phyloP scores from a whole-genome alignment of 2,113 vertebrate genomes.

The Clarias batrachus region DNA sequence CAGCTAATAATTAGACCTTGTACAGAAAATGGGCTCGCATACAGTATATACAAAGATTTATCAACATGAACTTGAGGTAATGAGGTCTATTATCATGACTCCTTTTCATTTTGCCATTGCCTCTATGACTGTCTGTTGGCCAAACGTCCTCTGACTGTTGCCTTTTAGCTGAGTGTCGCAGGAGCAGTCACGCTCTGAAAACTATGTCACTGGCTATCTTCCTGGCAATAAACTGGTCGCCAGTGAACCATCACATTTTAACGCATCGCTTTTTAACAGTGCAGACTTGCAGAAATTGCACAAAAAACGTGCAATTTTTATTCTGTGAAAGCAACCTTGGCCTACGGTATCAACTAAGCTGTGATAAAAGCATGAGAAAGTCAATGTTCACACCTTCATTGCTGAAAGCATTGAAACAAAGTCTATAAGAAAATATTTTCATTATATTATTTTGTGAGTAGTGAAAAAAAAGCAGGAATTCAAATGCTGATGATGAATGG shows the following conservation, averaged over 20 bases:
- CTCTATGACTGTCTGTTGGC: not conserved
- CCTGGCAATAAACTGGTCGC: not conserved
- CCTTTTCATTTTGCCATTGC: not conserved
- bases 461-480: not conserved
- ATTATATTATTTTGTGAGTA: not conserved
- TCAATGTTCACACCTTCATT: not conserved
- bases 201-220: not conserved
- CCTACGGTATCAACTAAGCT: not conserved
- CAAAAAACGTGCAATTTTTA: not conserved
- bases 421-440: not conserved
- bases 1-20: too few relatives aligned
- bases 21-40: too few relatives aligned
- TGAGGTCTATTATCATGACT: not conserved
- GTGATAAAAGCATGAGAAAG: not conserved
- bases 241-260: not conserved
- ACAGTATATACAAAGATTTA: too few relatives aligned
- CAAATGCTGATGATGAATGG: not conserved
- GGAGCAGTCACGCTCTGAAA: not conserved
- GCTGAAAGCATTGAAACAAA: not conserved
- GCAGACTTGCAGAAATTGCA: not conserved
- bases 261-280: too few relatives aligned
- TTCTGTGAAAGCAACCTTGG: not conserved
- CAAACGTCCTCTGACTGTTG: not conserved
- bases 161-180: not conserved
- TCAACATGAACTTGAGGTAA: not conserved